Evolutionary conservation across 2,113 vertebrate genomes (phyloP).

Genomic region (Electrona antarctica): DNA sequence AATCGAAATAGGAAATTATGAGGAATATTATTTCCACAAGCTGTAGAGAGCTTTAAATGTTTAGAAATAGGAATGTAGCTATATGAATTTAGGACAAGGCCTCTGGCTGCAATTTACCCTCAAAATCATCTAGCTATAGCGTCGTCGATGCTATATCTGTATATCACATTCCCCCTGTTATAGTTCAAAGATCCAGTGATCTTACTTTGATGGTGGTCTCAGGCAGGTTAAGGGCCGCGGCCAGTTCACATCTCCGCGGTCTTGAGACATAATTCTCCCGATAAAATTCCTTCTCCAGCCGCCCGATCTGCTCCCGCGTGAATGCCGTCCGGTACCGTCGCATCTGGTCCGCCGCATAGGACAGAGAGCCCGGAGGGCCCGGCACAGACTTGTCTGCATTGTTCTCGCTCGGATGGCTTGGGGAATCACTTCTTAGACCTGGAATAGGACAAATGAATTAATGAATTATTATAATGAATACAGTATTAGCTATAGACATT

Average conservation of each 20-base stretch:
- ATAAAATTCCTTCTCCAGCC: constrained; percentile 98
- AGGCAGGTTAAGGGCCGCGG: constrained; percentile 93
- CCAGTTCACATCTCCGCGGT: constrained; percentile 94
- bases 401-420: constrained; percentile 79
- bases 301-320: constrained; percentile 95
- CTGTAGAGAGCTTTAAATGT: not conserved
- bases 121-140: not conserved
- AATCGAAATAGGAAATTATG: too few relatives aligned
- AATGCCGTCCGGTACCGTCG: constrained; percentile 97
- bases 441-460: constrained; percentile 8
- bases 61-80: not conserved
- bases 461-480: not conserved
- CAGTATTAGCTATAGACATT: not conserved
- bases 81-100: not conserved
- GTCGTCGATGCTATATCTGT: too few relatives aligned
- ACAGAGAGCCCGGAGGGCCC: constrained; percentile 84
- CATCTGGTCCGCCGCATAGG: constrained; percentile 94
- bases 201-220: constrained; percentile 98
- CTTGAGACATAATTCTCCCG: constrained; percentile 98
- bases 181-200: not conserved
- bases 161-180: too few relatives aligned
- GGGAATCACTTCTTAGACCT: constrained; percentile 80
- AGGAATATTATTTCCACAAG: too few relatives aligned
- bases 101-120: not conserved
- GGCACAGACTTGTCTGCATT: constrained; percentile 67